Evolutionary conservation across 2,113 vertebrate species (phyloP).

Genomic region (Delphinus delphis): DNA sequence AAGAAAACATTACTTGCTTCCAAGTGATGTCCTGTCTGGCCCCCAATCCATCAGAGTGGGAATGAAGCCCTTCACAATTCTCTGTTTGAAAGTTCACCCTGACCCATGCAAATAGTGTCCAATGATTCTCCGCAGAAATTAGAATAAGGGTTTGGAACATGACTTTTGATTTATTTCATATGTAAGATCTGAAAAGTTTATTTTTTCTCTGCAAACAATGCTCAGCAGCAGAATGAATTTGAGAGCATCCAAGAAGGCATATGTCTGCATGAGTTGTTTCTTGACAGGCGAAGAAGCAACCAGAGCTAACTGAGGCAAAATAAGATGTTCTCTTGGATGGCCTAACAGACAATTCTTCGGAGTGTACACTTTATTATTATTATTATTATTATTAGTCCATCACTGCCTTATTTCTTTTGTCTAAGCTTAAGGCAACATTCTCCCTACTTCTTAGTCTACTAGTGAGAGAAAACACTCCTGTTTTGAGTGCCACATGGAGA

Average conservation of each 20-base stretch:
- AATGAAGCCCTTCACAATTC: neutral
- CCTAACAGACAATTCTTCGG: neutral
- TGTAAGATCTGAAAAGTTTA: conserved; percentile 48
- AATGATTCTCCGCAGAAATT: neutral
- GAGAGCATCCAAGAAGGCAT: conserved; percentile 27
- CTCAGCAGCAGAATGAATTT: conserved; percentile 16
- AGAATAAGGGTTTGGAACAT: neutral
- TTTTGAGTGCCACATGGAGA: rapidly evolving
- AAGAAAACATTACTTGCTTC: neutral
- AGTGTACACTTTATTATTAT: neutral
- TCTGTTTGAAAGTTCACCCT: neutral
- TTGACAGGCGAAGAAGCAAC: conserved; percentile 13
- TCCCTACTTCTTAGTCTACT: neutral
- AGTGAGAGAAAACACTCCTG: neutral
- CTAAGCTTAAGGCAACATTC: neutral
- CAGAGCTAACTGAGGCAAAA: conserved; percentile 63
- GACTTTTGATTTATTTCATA: neutral
- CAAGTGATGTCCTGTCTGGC: neutral
- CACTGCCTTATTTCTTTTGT: neutral
- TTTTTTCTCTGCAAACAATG: conserved; percentile 33
- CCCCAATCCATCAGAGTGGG: neutral
- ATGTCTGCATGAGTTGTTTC: neutral
- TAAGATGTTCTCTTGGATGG: conserved; percentile 62
- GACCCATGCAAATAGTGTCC: rapidly evolving
- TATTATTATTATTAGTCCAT: neutral